Percentiles rank a stretch among this genome's conserved stretches.
Evolutionary conservation across 2,113 vertebrate species (phyloP).

Genomic region (Ictalurus punctatus): DNA sequence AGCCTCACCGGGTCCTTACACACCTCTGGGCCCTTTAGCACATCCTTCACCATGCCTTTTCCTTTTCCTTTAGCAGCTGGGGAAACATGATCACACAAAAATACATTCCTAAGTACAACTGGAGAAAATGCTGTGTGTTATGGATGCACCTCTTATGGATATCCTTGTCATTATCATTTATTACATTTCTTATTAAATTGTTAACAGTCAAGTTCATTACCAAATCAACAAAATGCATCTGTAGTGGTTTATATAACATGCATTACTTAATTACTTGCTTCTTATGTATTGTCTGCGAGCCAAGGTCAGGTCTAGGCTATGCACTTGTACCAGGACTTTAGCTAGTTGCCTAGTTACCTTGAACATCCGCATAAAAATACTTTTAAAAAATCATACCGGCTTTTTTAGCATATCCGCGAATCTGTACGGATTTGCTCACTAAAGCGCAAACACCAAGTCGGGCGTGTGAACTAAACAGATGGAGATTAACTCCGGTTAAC

Average conservation of each 20-base stretch:
- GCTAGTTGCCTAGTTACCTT: neutral
- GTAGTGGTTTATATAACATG: neutral
- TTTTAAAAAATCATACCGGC: conserved; percentile 63
- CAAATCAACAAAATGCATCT: neutral
- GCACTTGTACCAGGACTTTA: neutral
- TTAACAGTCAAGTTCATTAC: neutral
- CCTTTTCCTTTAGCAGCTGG: conserved; percentile 78
- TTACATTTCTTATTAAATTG: neutral
- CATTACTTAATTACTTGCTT: no score
- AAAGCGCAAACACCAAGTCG: conserved; percentile 20
- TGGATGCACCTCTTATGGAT: neutral
- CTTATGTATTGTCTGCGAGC: neutral
- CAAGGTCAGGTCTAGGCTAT: conserved; percentile 13
- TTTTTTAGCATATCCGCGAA: conserved; percentile 73
- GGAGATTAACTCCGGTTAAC: neutral
- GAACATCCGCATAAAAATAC: neutral
- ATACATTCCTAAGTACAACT: no score
- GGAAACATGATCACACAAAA: neutral
- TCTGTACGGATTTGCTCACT: conserved; percentile 38
- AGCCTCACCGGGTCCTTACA: conserved; percentile 83
- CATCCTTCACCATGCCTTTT: conserved; percentile 73
- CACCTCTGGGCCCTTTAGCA: conserved; percentile 81
- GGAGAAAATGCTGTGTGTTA: neutral
- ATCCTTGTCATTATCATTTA: neutral
- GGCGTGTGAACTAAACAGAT: neutral